Evolutionary conservation across 2,113 vertebrate genomes (phyloP).

Genomic region (Pholis gunnellus): DNA sequence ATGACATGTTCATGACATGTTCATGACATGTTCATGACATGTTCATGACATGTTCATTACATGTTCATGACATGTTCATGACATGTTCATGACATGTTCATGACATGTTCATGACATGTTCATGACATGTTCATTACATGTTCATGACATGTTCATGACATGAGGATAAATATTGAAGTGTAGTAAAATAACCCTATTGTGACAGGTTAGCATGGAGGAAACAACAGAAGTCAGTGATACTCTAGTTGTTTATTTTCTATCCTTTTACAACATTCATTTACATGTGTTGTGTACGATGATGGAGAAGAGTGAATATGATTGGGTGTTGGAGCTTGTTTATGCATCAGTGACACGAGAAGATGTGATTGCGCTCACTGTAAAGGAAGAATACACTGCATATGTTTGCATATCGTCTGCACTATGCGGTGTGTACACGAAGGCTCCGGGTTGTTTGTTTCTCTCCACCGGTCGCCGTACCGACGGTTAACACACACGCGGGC

Average conservation of each 20-base stretch:
- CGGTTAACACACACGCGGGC: constrained; percentile 7
- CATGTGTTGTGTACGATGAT: background rate
- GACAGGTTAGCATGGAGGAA: background rate
- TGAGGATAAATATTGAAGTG: too few species aligned
- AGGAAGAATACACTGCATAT: background rate
- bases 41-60: too few species aligned
- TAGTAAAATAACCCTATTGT: too few species aligned
- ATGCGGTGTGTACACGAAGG: too few species aligned
- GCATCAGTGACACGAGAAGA: background rate
- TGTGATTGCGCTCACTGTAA: background rate
- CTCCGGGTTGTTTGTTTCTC: background rate
- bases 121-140: too few species aligned
- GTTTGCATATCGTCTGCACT: background rate
- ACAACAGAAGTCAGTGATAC: background rate
- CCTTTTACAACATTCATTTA: background rate
- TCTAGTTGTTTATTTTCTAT: background rate
- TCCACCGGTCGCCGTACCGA: background rate
- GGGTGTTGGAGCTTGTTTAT: background rate
- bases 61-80: too few species aligned
- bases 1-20: too few species aligned
- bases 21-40: too few species aligned
- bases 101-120: too few species aligned
- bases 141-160: too few species aligned
- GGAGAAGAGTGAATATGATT: background rate
- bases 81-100: too few species aligned